Base-by-base conservation (phyloP, 2,113 vertebrate genomes). In the Benitochromis conjunctus region DNA sequence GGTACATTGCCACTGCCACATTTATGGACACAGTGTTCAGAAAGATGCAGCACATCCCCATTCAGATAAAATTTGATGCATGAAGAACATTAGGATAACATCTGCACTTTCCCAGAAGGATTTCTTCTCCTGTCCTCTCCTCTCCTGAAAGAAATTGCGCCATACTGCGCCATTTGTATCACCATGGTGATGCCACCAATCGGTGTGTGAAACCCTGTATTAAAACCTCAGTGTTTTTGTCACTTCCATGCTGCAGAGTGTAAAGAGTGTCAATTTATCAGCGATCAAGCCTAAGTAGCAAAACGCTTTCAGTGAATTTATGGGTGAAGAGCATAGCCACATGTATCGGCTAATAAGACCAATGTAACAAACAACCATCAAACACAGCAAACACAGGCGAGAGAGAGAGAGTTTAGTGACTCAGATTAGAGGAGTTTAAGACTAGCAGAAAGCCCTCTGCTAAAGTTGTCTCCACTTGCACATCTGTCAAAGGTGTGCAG, bases 21-120 rank as follows among this genome's bases (percentile, higher is more conserved):
- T 0, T 69, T 9, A 43, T 6, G 36, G 64, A 24, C 64, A 71
- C 66, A 46, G 1, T 0, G 21, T 46, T 71, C 41, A 48, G 0
- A 26, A 71, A 34, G 21, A n/a, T 11, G 38, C 43, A 9, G 79
- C 60, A 3, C 3, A 34, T 56, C 21, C 38, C 53, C 24, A 55
- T 38, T 26, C 19, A 82, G 24, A 71, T 43, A 7, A 29, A 36
- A 48, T 71, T 19, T n/a, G 51, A 48, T 9, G 3, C 29, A 9
- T 48, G 24, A 21, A 58, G 53, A 76, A 56, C 36, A 7, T 71
- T 26, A 18, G 21, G 3, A 71, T 24, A 14, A 4, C 21, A 14
- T 48, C 11, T 77, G 19, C 11, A 51, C 57, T 7, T 82, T 80
- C 41, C 21, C 21, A 71, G 11, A 26, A 48, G 6, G 21, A 0